Evolutionary conservation across 2,888 invertebrate genomes (phyloP).

Genomic region (Drosophila neotestacea): DNA sequence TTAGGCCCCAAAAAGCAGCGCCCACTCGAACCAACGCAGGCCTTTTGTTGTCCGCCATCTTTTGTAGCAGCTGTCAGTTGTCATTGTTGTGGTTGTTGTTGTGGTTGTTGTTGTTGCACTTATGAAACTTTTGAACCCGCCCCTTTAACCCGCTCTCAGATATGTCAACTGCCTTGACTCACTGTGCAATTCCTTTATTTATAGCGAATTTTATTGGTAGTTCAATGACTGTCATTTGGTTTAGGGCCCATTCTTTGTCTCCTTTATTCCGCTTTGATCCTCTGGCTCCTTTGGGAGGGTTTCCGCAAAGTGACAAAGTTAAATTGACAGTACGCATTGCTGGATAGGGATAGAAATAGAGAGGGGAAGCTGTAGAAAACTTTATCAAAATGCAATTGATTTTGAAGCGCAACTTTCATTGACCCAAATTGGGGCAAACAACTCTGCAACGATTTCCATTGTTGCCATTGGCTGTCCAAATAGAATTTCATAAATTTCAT

Average conservation of each 20-base stretch:
- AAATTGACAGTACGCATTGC: constrained; percentile 45
- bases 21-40: constrained; percentile 24
- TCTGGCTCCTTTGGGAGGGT: background rate
- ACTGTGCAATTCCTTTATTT: constrained; percentile 48
- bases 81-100: constrained; percentile 24
- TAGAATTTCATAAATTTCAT: constrained; percentile 78
- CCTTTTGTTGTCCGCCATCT: constrained; percentile 57
- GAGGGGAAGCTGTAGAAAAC: constrained; percentile 35
- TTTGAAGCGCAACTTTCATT: constrained; percentile 72
- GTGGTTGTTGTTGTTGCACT: constrained; percentile 39
- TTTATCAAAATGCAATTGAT: constrained; percentile 77
- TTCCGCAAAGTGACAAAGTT: constrained; percentile 50
- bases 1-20: constrained; percentile 26
- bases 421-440: constrained; percentile 76
- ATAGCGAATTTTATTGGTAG: constrained; percentile 59
- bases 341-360: background rate
- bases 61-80: constrained; percentile 56
- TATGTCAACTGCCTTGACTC: constrained; percentile 53
- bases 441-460: constrained; percentile 57
- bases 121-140: constrained; percentile 54
- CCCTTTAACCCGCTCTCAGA: background rate
- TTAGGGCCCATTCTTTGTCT: constrained; percentile 1
- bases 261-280: background rate
- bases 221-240: constrained; percentile 55
- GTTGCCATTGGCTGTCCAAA: constrained; percentile 53